These are phyloP conservation scores for Ectemnius cavifrons DNA, from an alignment of 2,888 invertebrate genomes.

Conservation along the genomic window DNA sequence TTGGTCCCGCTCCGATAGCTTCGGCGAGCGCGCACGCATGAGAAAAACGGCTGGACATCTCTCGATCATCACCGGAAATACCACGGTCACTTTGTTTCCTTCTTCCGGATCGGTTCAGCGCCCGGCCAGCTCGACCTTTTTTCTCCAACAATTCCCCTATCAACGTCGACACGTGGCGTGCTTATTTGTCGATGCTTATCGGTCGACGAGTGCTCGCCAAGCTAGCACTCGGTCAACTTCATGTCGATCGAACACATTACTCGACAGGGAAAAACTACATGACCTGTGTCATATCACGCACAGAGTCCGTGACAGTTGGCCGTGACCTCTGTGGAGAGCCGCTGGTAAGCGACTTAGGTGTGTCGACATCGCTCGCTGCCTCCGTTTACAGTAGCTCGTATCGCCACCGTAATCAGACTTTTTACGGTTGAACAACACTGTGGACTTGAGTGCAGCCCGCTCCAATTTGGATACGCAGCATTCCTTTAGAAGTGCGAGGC, in stretches of 20 bases:
- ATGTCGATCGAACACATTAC: not conserved
- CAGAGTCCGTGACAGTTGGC: not conserved
- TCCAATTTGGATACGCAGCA: conserved; percentile 2
- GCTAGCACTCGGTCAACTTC: not conserved
- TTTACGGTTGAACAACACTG: not conserved
- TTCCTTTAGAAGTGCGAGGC: not conserved
- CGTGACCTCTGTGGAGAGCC: not conserved
- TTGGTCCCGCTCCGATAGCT: conserved; percentile 6
- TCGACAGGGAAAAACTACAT: not conserved
- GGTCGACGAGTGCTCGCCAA: not conserved
- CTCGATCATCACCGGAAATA: conserved; percentile 1
- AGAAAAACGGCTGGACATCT: conserved; percentile 14
- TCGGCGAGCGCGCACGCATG: conserved; percentile 32
- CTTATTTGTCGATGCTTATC: not conserved
- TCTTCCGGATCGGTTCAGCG: not conserved
- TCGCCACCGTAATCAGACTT: not conserved
- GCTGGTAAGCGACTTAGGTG: not conserved
- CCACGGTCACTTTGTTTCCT: conserved; percentile 9
- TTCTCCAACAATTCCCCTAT: not conserved
- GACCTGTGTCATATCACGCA: conserved; percentile 3
- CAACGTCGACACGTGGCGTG: not conserved
- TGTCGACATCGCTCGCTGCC: conserved; percentile 2
- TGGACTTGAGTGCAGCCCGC: not conserved
- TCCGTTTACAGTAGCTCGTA: not conserved
- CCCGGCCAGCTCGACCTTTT: not conserved